Conservation (phyloP, 1,140 invertebrate species). For the Phthorimaea operculella region DNA sequence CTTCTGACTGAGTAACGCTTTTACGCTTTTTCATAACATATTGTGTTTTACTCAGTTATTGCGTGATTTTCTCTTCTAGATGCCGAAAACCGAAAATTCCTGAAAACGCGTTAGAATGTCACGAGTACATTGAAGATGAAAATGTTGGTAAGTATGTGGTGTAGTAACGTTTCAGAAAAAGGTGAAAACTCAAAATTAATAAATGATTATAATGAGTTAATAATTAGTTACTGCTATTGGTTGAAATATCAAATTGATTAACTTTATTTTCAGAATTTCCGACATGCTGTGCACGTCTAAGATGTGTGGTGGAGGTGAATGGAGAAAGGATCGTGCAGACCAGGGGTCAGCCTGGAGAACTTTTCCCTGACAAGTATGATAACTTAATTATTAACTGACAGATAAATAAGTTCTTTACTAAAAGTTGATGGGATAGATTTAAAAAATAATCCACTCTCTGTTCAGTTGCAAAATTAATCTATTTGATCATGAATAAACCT, state of each 20-base stretch:
- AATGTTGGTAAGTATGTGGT: conserved; percentile 49
- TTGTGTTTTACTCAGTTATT: too few species aligned
- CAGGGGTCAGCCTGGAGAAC: conserved; percentile 54
- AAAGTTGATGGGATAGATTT: too few species aligned
- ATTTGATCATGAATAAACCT: too few species aligned
- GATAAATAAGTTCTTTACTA: too few species aligned
- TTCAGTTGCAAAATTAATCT: too few species aligned
- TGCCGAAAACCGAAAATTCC: conserved; percentile 62
- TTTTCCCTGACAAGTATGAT: conserved; percentile 58
- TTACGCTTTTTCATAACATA: too few species aligned
- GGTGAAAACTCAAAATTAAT: too few species aligned
- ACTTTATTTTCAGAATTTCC: conserved; percentile 56
- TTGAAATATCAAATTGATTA: too few species aligned
- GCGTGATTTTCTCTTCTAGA: conserved; percentile 21
- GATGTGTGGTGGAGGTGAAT: conserved; percentile 57
- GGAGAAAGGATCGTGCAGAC: conserved; percentile 61
- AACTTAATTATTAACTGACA: neutral
- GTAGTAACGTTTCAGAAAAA: neutral
- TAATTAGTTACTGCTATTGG: too few species aligned
- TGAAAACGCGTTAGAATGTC: conserved; percentile 59
- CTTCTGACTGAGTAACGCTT: too few species aligned
- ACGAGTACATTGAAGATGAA: conserved; percentile 62
- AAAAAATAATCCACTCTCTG: too few species aligned
- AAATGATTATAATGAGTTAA: neutral
- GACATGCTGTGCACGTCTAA: conserved; percentile 53